Evolutionary conservation across 64 coral and sea anemone genomes (phyloP).

Genomic region (Anthopleura sola): DNA sequence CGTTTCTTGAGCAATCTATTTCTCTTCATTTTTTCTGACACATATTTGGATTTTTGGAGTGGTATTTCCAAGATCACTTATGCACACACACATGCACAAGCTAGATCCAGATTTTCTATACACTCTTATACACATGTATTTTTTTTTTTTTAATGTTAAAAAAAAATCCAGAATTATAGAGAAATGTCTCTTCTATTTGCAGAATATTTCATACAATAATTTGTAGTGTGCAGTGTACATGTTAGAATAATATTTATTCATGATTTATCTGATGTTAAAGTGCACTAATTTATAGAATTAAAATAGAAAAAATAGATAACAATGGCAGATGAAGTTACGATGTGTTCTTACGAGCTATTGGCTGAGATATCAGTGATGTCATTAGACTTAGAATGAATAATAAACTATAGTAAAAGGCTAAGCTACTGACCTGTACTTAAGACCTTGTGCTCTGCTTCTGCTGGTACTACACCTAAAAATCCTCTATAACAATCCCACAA

Average conservation of each 20-base stretch:
- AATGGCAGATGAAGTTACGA: slow-evolving; percentile 18
- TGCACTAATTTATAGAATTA: neutral
- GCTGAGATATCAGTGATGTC: neutral
- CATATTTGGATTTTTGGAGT: too few species aligned
- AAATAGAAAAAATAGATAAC: slow-evolving; percentile 21
- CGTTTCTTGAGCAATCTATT: too few species aligned
- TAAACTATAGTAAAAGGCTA: neutral
- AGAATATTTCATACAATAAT: too few species aligned
- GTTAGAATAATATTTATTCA: neutral
- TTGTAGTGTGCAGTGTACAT: too few species aligned
- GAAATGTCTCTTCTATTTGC: too few species aligned
- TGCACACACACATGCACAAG: too few species aligned
- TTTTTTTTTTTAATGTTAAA: too few species aligned
- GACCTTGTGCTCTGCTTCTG: neutral
- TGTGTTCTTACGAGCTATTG: neutral
- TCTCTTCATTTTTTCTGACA: too few species aligned
- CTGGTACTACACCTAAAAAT: neutral
- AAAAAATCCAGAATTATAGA: too few species aligned
- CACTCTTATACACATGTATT: too few species aligned
- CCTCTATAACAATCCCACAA: neutral
- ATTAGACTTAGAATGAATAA: neutral
- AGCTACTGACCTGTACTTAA: neutral
- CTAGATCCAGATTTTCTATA: too few species aligned
- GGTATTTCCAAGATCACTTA: too few species aligned
- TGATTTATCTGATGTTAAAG: slow-evolving; percentile 1